A percentile compares a stretch with the other conserved stretches of the same genome.
These are phyloP conservation scores for Thysanoteuthis rhombus DNA, from an alignment of 2,888 invertebrate species.

Conservation along the genomic window DNA sequence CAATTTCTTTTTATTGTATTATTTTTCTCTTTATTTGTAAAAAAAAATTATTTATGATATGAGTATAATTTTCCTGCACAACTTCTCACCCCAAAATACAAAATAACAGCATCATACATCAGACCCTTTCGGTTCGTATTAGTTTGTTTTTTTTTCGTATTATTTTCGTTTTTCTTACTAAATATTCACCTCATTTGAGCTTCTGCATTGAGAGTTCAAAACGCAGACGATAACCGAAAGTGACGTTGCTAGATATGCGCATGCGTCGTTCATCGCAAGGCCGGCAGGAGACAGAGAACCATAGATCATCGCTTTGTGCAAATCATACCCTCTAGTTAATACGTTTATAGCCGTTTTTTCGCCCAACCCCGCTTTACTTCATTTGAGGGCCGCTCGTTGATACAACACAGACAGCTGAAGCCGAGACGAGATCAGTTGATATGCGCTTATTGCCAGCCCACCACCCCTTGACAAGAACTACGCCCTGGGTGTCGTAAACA, in stretches of 20 bases:
- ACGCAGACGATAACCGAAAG: background rate
- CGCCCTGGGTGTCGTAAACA: no score
- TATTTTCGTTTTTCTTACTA: background rate
- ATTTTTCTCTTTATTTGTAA: background rate
- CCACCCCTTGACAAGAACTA: no score
- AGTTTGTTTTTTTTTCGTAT: background rate
- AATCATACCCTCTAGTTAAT: background rate
- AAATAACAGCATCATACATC: background rate
- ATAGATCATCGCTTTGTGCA: background rate
- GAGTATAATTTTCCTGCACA: background rate
- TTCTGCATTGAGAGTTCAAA: background rate
- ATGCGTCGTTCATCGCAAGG: background rate
- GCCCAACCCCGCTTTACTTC: background rate
- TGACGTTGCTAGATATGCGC: background rate
- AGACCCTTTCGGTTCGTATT: no score
- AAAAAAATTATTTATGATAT: background rate
- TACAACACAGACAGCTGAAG: background rate
- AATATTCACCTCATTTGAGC: background rate
- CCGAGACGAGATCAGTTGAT: background rate
- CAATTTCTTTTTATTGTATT: no score
- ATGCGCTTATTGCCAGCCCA: background rate
- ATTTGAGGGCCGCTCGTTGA: background rate
- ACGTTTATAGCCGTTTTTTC: background rate
- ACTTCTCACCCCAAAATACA: background rate
- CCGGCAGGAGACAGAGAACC: background rate